Evolutionary conservation across 2,113 vertebrate genomes (phyloP), one percentile per base, ranked within the genome.

Genomic region (Passer montanus): DNA sequence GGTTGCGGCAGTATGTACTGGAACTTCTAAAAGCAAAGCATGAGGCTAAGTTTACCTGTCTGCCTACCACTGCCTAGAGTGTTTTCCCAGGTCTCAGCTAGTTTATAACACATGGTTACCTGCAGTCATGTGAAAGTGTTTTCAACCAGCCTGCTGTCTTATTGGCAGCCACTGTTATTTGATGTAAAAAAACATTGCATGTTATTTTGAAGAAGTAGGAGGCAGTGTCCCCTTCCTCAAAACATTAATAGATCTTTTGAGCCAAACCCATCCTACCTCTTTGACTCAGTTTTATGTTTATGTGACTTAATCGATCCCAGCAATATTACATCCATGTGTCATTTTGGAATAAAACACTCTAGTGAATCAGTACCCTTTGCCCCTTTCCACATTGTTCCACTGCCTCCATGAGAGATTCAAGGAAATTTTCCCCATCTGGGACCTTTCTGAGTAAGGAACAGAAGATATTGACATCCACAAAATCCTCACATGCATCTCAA

Each of bases 41-140:
- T 89, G 95, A 93, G 92, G 95, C 88, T 80, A 73, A 96, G 91
- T 94, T 97, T 96, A 96, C 96, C 97, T 91, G 89, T 96, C 97
- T 97, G 91, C 94, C 90, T 95, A 90, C 76, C 6, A 81, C 72
- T 94, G 94, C 97, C 95, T 94, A 95, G 95, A 97, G 92, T 96
- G 84, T 87, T 95, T 97, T 97, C 94, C 92, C 94, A 85, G 82
- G 82, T 96, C 89, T 73, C 59, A 75, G 72, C 75, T 72, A 91
- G 92, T 92, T 87, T 66, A 77, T 52, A 84, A 58, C 76, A 87
- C n/a, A 88, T 56, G 88, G 64, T 95, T 93, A 95, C 87, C 68
- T 88, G 53, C 44, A 96, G 93, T 94, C 95, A 92, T 85, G 81
- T 97, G 96, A 93, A 94, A 73, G 37, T 86, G 94, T 96, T 96